Evolutionary conservation across 2,113 vertebrate species (phyloP).

Genomic region (Struthio camelus): DNA sequence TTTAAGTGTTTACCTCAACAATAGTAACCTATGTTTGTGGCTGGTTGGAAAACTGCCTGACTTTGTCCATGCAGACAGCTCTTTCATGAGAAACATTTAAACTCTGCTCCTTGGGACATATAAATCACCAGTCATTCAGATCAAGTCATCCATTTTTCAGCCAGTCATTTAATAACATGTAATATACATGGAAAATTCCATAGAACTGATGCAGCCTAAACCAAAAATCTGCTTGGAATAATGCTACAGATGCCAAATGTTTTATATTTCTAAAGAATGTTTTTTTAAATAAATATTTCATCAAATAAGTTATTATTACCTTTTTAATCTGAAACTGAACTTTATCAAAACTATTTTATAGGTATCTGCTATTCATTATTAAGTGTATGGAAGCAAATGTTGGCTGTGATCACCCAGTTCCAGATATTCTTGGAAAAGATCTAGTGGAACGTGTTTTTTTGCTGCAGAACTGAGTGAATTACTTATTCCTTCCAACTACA

Average conservation of each 20-base stretch:
- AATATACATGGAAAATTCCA: conserved; percentile 8
- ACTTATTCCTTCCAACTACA: background rate
- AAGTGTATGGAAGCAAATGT: background rate
- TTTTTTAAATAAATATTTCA: too few relatives aligned
- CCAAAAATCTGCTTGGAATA: background rate
- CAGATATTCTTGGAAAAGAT: background rate
- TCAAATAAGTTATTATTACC: background rate
- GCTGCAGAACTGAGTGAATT: background rate
- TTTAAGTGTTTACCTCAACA: background rate
- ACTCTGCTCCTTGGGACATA: background rate
- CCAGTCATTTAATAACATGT: background rate
- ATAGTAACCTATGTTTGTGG: background rate
- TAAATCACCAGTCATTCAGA: conserved; percentile 35
- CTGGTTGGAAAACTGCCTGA: background rate
- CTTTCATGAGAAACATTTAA: conserved; percentile 24
- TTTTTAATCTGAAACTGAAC: background rate
- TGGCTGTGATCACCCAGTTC: background rate
- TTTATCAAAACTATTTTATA: background rate
- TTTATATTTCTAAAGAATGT: conserved; percentile 13
- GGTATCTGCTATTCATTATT: background rate
- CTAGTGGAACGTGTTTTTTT: background rate
- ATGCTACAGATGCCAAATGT: background rate
- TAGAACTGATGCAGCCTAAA: background rate
- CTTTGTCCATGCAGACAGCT: background rate
- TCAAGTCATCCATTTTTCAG: conserved; percentile 12